Evolutionary conservation across 1,140 invertebrate genomes (phyloP).

Genomic region (Drosophila parvula): DNA sequence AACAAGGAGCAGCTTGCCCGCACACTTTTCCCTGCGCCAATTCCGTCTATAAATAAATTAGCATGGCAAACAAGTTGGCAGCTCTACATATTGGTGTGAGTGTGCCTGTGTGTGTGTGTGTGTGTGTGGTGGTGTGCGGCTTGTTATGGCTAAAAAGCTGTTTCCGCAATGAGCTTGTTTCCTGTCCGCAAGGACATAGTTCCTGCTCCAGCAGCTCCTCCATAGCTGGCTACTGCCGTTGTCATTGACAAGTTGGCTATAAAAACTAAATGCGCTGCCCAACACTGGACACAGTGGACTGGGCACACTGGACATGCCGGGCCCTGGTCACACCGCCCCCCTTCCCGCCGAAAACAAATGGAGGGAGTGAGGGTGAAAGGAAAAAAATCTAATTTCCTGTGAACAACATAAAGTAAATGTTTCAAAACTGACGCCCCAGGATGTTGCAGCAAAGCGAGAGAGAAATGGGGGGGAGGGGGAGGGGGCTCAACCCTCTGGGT

Average conservation of each 20-base stretch:
- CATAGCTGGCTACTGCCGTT: conserved; percentile 32
- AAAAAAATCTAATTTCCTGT: conserved; percentile 81
- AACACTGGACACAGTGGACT: conserved; percentile 41
- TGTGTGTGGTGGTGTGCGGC: conserved; percentile 46
- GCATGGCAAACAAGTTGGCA: conserved; percentile 76
- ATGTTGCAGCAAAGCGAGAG: conserved; percentile 11
- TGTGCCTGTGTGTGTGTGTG: conserved; percentile 8
- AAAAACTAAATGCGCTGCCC: conserved; percentile 72
- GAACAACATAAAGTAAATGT: conserved; percentile 82
- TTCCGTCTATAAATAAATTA: conserved; percentile 81
- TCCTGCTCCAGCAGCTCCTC: conserved; percentile 22
- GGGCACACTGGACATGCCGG: conserved; percentile 9
- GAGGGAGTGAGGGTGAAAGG: conserved; percentile 30
- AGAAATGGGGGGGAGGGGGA: neutral
- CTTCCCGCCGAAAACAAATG: conserved; percentile 13
- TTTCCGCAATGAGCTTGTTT: conserved; percentile 82
- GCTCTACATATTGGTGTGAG: conserved; percentile 22
- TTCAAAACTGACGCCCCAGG: conserved; percentile 75
- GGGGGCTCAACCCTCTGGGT: conserved; percentile 11
- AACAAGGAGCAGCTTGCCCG: conserved; percentile 28
- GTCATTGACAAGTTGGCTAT: conserved; percentile 78
- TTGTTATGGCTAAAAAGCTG: conserved; percentile 80
- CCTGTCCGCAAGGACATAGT: conserved; percentile 75
- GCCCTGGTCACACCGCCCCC: conserved; percentile 1
- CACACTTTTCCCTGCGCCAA: conserved; percentile 18